Conservation (phyloP, 2,113 vertebrate species). For the human (Homo sapiens) region GRCh38 chr9:4309501-4310000, state of each 20-base stretch:
- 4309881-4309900: slow-evolving; percentile 63
- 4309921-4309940: slow-evolving; percentile 79
- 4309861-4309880: slow-evolving; percentile 65
- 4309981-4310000: slow-evolving; percentile 80
- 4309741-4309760: slow-evolving; percentile 61
- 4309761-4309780: slow-evolving; percentile 54
- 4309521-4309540: not conserved
- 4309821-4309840: slow-evolving; percentile 52
- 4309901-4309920: slow-evolving; percentile 69
- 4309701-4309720: slow-evolving; percentile 75
- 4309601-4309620: slow-evolving; percentile 26
- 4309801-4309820: slow-evolving; percentile 2
- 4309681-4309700: slow-evolving; percentile 65
- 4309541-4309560: not conserved
- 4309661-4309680: slow-evolving; percentile 58
- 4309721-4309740: slow-evolving; percentile 71
- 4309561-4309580: not conserved
- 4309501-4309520: not conserved
- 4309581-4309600: not conserved
- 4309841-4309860: slow-evolving; percentile 64
- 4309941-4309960: slow-evolving; percentile 77
- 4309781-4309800: slow-evolving; percentile 31
- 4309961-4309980: slow-evolving; percentile 78
- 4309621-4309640: slow-evolving; percentile 48
- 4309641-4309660: slow-evolving; percentile 64